A percentile compares a stretch with the other conserved stretches of the same genome.
These are phyloP conservation scores for Brachyistius frenatus DNA, from an alignment of 2,113 vertebrate genomes.

Conservation along the genomic window DNA sequence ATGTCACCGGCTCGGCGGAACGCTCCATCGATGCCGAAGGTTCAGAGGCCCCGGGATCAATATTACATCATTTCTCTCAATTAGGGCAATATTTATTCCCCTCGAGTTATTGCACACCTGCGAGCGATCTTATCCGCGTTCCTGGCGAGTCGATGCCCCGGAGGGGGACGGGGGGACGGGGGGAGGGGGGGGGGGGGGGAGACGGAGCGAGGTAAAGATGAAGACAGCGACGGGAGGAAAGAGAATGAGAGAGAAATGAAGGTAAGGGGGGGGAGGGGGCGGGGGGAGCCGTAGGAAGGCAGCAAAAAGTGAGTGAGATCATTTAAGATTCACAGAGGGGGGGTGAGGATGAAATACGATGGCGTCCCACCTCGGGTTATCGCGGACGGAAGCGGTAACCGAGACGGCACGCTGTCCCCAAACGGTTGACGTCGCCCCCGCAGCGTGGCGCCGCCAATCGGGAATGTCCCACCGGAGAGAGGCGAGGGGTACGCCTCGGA, in stretches of 20 bases:
- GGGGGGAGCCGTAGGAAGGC: constrained; percentile 37
- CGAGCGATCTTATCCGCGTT: constrained; percentile 71
- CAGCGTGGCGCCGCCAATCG: constrained; percentile 63
- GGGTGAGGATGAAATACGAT: constrained; percentile 70
- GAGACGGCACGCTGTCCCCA: constrained; percentile 64
- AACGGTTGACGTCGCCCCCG: constrained; percentile 64
- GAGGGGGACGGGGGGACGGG: constrained; percentile 26
- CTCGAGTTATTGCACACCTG: constrained; percentile 74
- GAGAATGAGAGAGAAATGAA: constrained; percentile 38
- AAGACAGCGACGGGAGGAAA: constrained; percentile 41
- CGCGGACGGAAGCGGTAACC: constrained; percentile 76
- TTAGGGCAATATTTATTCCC: constrained; percentile 79
- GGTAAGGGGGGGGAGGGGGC: constrained; percentile 38
- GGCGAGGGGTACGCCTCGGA: not conserved
- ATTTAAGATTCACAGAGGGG: constrained; percentile 73
- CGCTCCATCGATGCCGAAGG: constrained; percentile 62
- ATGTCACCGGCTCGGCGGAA: constrained; percentile 71
- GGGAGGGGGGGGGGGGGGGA: constrained; percentile 6
- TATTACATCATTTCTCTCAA: constrained; percentile 82
- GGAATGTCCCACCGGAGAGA: constrained; percentile 60
- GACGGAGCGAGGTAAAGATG: constrained; percentile 51
- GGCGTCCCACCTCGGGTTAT: constrained; percentile 73
- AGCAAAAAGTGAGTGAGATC: constrained; percentile 46
- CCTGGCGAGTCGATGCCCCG: constrained; percentile 42
- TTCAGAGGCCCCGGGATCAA: constrained; percentile 72